Evolutionary conservation across 1,140 invertebrate species (phyloP), one percentile per base, ranked within the genome.

Genomic region (Trachymyrmex cornetzi): DNA sequence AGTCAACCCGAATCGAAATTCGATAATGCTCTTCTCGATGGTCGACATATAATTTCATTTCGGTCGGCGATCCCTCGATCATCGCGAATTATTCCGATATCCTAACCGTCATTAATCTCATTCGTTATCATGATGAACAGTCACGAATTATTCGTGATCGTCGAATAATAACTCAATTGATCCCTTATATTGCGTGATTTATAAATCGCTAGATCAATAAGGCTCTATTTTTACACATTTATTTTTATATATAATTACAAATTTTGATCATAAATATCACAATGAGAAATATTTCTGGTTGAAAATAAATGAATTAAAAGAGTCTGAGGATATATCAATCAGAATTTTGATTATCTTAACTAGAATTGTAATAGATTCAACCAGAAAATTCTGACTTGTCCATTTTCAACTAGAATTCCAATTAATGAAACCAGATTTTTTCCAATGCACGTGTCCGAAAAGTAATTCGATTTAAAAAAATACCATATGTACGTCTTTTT

Each of bases 71-170:
- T 84, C 67, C 24, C 53, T 30, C 63, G 80, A 84, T 84, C 80
- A 74, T 84, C 44, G 55, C 44, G 69, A 84, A 63, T 75, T 84
- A 84, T 61, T 61, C 38, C 38, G 55, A 34, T 57, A 61, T 63
- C 27, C 53, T 30, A 24, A 9, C 22, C 30, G 69, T 84, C 80
- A 84, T 74, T 84, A 75, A 84, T 84, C 44, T 61, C 80, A 22
- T 74, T 59, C 67, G 55, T 84, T 75, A 84, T 63, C 80, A 16
- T n/a, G 80, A 74, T 48, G n/a, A 84, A 22, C 69, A 61, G 80
- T 75, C 44, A 7, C 24, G 55, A 27, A 50, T 82, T 63, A 55
- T 75, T 75, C 53, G 16, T 69, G 16, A 71, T 16, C 38, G 44
- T 14, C 30, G 16, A 74, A 75, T 22, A 16, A 63, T 55, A 30